Conservation (phyloP, 2,113 vertebrate genomes). For the Taxidea taxus region DNA sequence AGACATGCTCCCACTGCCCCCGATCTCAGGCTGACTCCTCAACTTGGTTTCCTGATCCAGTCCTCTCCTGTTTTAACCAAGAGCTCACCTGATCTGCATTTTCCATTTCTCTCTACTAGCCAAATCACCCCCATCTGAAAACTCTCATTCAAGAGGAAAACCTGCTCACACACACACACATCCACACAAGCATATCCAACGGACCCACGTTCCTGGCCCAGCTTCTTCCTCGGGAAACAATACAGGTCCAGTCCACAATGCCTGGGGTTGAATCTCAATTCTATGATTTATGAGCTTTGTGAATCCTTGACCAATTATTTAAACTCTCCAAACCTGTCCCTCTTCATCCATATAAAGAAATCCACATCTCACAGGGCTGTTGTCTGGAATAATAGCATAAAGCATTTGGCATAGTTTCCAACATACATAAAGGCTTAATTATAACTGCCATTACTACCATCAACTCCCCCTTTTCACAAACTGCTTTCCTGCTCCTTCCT, state of each 20-base stretch:
- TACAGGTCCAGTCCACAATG: background rate
- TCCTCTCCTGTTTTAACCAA: background rate
- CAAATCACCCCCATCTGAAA: background rate
- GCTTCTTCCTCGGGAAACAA: background rate
- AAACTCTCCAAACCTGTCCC: background rate
- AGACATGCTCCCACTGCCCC: background rate
- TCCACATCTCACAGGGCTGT: background rate
- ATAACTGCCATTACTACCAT: constrained; percentile 20
- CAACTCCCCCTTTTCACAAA: constrained; percentile 15
- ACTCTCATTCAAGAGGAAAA: background rate
- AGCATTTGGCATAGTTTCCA: background rate
- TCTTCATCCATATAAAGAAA: background rate
- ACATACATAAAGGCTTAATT: background rate
- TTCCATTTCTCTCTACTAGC: background rate
- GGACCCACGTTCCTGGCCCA: background rate
- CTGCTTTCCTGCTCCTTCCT: background rate
- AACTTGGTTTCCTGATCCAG: background rate
- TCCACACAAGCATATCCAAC: background rate
- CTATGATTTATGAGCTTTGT: background rate
- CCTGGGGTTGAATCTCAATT: background rate
- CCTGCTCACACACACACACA: too few relatives aligned
- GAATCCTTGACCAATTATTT: background rate
- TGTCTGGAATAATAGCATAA: background rate
- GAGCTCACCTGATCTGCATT: background rate
- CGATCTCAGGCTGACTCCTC: background rate